Conservation (phyloP, 1,140 invertebrate species). For the Magallana angulata region DNA sequence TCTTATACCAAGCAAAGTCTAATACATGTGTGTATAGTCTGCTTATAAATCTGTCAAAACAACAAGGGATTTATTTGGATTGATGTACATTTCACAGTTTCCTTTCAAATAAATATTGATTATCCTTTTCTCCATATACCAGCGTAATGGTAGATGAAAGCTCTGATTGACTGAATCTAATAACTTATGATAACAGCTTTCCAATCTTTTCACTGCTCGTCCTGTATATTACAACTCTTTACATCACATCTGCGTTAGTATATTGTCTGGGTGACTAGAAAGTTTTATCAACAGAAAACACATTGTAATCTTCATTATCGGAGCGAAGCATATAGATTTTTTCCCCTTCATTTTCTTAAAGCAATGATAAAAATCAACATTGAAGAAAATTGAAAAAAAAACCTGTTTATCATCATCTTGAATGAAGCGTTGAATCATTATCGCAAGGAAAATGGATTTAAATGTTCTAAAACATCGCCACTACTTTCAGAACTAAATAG, state of each 20-base stretch:
- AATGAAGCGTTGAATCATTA: conserved; percentile 18
- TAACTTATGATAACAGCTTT: conserved; percentile 26
- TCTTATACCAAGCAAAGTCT: not conserved
- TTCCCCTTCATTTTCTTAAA: not conserved
- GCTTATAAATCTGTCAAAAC: not conserved
- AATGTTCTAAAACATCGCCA: not conserved
- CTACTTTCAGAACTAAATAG: not conserved
- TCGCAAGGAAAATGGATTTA: conserved; percentile 15
- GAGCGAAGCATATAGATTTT: not conserved
- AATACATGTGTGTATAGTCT: not conserved
- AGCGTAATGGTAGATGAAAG: not conserved
- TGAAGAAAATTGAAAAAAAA: conserved; percentile 12
- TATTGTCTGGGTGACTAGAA: not conserved
- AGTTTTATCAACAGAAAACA: conserved; percentile 17
- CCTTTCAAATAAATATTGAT: conserved; percentile 1
- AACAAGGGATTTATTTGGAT: conserved; percentile 3
- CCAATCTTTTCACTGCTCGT: not conserved
- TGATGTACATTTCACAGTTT: conserved; percentile 27
- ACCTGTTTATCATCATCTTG: not conserved
- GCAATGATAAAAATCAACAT: conserved; percentile 1
- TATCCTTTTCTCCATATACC: not conserved
- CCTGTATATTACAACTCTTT: not conserved
- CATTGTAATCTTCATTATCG: not conserved
- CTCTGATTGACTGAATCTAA: conserved; percentile 21
- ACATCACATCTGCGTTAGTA: conserved; percentile 1